Evolutionary conservation across 2,113 vertebrate genomes (phyloP).

Genomic region (Kryptolebias marmoratus): DNA sequence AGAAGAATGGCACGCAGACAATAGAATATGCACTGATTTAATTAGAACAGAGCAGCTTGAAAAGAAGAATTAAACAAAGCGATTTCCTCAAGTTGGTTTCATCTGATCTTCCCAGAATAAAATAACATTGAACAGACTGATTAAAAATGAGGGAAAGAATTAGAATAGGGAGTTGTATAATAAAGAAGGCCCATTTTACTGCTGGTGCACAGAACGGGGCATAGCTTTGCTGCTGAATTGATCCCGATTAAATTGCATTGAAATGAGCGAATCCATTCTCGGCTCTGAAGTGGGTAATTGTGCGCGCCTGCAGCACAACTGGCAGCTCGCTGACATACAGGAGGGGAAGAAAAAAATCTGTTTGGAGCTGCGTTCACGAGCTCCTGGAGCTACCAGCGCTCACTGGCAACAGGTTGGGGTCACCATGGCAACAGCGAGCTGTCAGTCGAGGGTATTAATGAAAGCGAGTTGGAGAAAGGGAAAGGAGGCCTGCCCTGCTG

Average conservation of each 20-base stretch:
- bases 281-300: constrained; percentile 43
- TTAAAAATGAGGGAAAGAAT: constrained; percentile 25
- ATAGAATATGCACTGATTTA: constrained; percentile 49
- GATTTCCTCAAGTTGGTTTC: constrained; percentile 47
- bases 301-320: constrained; percentile 20
- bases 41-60: constrained; percentile 45
- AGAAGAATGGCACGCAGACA: constrained; percentile 22
- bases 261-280: constrained; percentile 43
- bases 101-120: constrained; percentile 46
- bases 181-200: constrained; percentile 28
- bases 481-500: constrained; percentile 9
- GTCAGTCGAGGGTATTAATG: constrained; percentile 62
- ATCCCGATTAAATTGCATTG: constrained; percentile 29
- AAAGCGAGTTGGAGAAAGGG: constrained; percentile 34
- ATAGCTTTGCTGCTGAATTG: constrained; percentile 21
- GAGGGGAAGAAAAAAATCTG: neutral
- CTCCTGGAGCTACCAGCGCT: constrained; percentile 19
- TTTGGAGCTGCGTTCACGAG: constrained; percentile 40
- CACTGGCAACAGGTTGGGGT: constrained; percentile 69
- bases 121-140: constrained; percentile 16
- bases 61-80: constrained; percentile 52
- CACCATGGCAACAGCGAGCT: constrained; percentile 68
- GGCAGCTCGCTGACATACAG: constrained; percentile 20
- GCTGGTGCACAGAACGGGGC: constrained; percentile 3
- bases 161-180: constrained; percentile 13